A percentile compares a stretch with the other conserved stretches of the same genome.
Conservation (phyloP, 2,888 invertebrate species). For the Lepidocyrtinus sp. region DNA sequence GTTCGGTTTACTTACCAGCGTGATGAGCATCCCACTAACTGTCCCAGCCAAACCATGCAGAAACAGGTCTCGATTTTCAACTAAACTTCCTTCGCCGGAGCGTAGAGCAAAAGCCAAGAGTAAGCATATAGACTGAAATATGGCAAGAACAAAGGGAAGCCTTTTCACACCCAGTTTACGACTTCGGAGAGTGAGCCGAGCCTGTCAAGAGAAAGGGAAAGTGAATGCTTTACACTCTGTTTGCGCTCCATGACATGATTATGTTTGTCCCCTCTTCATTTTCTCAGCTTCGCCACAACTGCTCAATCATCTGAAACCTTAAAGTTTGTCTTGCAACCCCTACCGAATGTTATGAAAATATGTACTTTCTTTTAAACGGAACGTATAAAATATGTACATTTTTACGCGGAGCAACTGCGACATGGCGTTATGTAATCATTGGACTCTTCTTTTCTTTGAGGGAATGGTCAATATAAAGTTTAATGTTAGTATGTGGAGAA, state of each 20-base stretch:
- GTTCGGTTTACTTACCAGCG: slow-evolving; percentile 43
- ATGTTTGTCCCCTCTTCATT: not conserved
- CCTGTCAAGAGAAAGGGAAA: slow-evolving; percentile 36
- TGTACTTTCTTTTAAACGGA: too few relatives aligned
- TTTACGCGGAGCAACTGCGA: too few relatives aligned
- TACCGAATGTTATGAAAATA: too few relatives aligned
- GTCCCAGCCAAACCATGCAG: slow-evolving; percentile 55
- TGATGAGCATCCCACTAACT: slow-evolving; percentile 58
- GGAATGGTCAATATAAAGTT: not conserved
- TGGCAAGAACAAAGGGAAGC: slow-evolving; percentile 56
- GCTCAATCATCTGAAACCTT: slow-evolving; percentile 47
- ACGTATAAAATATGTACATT: too few relatives aligned
- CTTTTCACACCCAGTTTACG: slow-evolving; percentile 58
- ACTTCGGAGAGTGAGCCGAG: slow-evolving; percentile 55
- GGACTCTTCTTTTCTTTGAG: not conserved
- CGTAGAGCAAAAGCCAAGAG: slow-evolving; percentile 23
- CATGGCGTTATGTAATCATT: too few relatives aligned
- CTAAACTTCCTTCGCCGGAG: slow-evolving; percentile 37
- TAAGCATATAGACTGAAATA: slow-evolving; percentile 41
- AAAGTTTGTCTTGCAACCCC: slow-evolving; percentile 15
- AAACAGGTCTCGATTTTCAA: slow-evolving; percentile 49
- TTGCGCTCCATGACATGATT: not conserved
- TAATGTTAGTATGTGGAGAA: not conserved
- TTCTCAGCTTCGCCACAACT: not conserved
- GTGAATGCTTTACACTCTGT: not conserved